Evolutionary conservation across 2,797 vertebrate genomes (phyloP).

Genomic region (Stomatorhinus walkeri): DNA sequence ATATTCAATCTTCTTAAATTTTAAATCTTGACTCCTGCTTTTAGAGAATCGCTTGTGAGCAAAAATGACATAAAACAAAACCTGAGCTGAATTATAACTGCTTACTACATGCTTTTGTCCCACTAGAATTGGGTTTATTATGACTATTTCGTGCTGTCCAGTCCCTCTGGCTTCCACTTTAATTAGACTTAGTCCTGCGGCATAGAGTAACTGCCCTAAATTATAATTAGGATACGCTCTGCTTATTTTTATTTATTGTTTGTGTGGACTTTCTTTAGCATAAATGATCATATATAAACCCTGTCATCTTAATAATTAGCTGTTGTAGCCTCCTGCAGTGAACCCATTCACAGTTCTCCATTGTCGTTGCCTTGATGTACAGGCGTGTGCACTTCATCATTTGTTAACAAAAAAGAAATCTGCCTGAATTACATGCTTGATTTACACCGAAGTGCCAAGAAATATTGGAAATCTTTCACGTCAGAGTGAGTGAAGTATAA

Average conservation of each 20-base stretch:
- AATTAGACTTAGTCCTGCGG: conserved; percentile 16
- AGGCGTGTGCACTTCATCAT: neutral
- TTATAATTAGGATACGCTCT: neutral
- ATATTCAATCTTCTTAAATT: neutral
- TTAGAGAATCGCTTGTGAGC: neutral
- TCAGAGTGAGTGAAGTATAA: neutral
- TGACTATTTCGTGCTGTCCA: neutral
- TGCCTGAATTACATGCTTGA: neutral
- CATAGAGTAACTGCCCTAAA: neutral
- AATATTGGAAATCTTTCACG: neutral
- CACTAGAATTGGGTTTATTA: conserved; percentile 17
- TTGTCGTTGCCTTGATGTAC: neutral
- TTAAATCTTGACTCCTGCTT: neutral
- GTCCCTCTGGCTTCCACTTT: conserved; percentile 15
- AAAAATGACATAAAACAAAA: neutral
- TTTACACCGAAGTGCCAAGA: neutral
- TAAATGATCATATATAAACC: neutral
- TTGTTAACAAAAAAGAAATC: neutral
- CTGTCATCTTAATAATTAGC: neutral
- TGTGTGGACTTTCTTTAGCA: neutral
- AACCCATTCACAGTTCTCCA: neutral
- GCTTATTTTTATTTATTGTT: conserved; percentile 13
- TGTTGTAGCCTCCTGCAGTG: neutral
- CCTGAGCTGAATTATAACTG: neutral
- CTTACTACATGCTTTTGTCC: neutral